phyloP scores from a whole-genome alignment of 2,113 vertebrate genomes.

The Loxodonta africana region DNA sequence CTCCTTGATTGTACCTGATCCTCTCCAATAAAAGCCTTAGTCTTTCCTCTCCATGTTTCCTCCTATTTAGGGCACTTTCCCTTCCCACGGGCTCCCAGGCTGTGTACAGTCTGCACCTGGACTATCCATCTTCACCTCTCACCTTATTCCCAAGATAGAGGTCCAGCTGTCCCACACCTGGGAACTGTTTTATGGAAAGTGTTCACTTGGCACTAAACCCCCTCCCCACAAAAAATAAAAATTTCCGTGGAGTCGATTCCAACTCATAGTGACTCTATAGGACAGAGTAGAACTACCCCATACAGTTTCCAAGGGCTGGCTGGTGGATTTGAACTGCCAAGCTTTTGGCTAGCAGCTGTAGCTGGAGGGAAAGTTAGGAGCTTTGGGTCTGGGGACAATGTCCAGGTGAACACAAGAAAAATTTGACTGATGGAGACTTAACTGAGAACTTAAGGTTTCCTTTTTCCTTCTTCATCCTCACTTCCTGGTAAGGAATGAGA shows the following conservation, averaged over 20 bases:
- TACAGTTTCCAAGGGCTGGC: too few species aligned
- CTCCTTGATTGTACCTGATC: neutral
- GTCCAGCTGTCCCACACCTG: rapidly evolving
- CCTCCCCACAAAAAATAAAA: too few species aligned
- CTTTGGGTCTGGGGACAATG: neutral
- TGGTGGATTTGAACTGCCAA: too few species aligned
- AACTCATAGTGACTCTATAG: too few species aligned
- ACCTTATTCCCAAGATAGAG: neutral
- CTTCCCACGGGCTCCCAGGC: neutral
- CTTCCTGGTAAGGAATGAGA: neutral
- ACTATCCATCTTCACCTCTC: neutral
- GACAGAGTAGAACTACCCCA: too few species aligned
- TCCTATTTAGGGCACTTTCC: neutral
- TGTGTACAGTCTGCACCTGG: neutral
- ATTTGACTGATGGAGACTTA: neutral
- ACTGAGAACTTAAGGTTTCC: neutral
- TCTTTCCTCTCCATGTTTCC: neutral
- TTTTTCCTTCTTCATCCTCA: neutral
- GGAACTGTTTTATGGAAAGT: too few species aligned
- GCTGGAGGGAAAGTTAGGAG: neutral
- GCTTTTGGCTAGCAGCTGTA: neutral
- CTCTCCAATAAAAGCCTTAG: neutral
- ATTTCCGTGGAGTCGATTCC: too few species aligned
- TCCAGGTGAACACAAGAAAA: neutral
- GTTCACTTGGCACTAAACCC: neutral